These are phyloP conservation scores for Dendrocincla tyrannina DNA, from an alignment of 2,797 vertebrate species.

Conservation along the genomic window DNA sequence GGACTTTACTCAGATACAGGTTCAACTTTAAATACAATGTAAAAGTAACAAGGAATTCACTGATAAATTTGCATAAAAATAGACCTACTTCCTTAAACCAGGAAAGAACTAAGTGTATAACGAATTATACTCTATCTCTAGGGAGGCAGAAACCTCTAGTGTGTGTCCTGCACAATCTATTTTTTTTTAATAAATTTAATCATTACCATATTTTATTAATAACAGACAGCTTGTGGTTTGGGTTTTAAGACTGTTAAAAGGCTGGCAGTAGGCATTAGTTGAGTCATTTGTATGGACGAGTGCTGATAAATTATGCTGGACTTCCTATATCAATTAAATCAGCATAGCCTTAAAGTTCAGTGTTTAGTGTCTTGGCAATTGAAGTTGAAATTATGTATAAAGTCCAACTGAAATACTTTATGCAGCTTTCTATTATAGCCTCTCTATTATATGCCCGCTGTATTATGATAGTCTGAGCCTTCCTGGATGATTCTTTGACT, in stretches of 20 bases:
- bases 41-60: not conserved
- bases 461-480: not conserved
- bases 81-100: not conserved
- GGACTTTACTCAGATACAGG: not conserved
- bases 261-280: not conserved
- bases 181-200: not conserved
- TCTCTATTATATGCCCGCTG: not conserved
- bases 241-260: conserved; percentile 6
- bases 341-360: not conserved
- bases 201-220: conserved; percentile 6
- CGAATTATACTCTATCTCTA: not conserved
- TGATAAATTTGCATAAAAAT: not conserved
- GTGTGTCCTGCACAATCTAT: not conserved
- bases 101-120: not conserved
- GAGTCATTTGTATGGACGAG: conserved; percentile 6
- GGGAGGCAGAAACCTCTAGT: not conserved
- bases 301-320: conserved; percentile 15
- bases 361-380: not conserved
- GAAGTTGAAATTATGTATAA: not conserved
- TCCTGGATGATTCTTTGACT: not conserved
- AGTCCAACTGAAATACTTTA: not conserved
- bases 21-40: not conserved
- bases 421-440: not conserved
- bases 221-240: not conserved
- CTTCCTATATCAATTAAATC: conserved; percentile 37